phyloP scores from a whole-genome alignment of 2,797 vertebrate genomes.

The Channa striata region DNA sequence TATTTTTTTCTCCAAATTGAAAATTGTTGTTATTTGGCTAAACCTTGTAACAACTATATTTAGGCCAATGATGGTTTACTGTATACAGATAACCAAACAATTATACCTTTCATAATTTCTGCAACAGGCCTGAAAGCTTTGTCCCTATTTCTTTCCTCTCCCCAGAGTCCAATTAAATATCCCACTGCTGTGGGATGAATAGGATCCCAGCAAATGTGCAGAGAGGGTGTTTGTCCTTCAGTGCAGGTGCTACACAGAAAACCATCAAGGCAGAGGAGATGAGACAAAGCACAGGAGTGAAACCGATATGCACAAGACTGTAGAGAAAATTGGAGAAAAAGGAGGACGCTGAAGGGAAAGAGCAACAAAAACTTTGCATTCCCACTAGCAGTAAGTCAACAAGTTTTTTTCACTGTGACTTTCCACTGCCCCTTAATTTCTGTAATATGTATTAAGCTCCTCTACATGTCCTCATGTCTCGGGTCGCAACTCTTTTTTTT shows the following conservation, averaged over 20 bases:
- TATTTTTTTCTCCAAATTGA: neutral
- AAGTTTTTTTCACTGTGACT: slow-evolving; percentile 28
- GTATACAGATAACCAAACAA: slow-evolving; percentile 20
- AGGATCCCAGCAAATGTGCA: slow-evolving; percentile 55
- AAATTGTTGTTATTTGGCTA: neutral
- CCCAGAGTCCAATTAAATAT: slow-evolving; percentile 49
- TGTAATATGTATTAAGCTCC: slow-evolving; percentile 50
- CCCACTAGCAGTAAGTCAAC: no score
- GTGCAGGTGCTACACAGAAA: slow-evolving; percentile 52
- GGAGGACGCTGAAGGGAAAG: neutral
- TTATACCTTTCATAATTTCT: slow-evolving; percentile 30
- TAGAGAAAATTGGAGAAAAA: slow-evolving; percentile 17
- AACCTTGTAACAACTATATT: neutral
- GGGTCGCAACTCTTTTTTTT: slow-evolving; percentile 40
- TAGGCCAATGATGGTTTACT: slow-evolving; percentile 28
- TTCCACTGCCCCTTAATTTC: slow-evolving; percentile 52
- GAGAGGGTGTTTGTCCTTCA: slow-evolving; percentile 61
- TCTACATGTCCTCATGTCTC: slow-evolving; percentile 34
- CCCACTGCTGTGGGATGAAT: slow-evolving; percentile 57
- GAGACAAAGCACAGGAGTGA: slow-evolving; percentile 33
- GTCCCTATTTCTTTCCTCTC: slow-evolving; percentile 29
- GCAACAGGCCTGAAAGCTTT: slow-evolving; percentile 17
- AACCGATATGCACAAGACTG: slow-evolving; percentile 23
- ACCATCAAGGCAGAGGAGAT: slow-evolving; percentile 14
- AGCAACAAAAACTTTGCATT: slow-evolving; percentile 4